These are phyloP conservation scores for Cephonodes hylas DNA, from an alignment of 2,888 invertebrate genomes.

Conservation along the genomic window DNA sequence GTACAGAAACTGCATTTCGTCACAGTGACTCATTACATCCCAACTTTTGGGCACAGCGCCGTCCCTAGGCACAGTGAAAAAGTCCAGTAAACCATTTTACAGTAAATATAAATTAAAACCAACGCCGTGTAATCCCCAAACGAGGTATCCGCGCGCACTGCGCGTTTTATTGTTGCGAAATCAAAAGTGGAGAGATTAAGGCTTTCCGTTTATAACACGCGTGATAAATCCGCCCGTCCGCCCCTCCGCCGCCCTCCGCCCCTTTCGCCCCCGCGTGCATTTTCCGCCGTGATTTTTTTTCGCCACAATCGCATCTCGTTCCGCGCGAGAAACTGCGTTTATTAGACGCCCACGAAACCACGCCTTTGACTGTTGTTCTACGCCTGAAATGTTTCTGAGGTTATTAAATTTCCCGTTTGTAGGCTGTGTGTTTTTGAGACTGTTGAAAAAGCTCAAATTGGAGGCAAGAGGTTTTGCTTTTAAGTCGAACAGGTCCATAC, in stretches of 20 bases:
- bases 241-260: background rate
- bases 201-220: background rate
- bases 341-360: slow-evolving; percentile 9
- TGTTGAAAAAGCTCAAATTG: background rate
- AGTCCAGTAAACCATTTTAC: background rate
- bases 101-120: slow-evolving; percentile 8
- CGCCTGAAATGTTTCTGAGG: background rate
- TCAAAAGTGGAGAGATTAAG: slow-evolving; percentile 9
- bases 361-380: background rate
- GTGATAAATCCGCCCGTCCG: background rate
- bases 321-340: slow-evolving; percentile 9
- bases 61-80: background rate
- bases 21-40: too few relatives aligned
- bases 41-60: too few relatives aligned
- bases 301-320: slow-evolving; percentile 8
- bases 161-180: slow-evolving; percentile 9
- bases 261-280: background rate
- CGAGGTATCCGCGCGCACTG: background rate
- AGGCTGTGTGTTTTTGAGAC: background rate
- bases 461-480: too few relatives aligned
- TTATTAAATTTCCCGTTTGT: slow-evolving; percentile 3
- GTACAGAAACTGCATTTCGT: too few relatives aligned
- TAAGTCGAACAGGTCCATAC: too few relatives aligned
- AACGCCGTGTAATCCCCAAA: slow-evolving; percentile 2
- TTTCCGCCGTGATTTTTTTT: background rate